Conservation (phyloP, 1,140 invertebrate genomes). For the Druon quercuslanigerum region DNA sequence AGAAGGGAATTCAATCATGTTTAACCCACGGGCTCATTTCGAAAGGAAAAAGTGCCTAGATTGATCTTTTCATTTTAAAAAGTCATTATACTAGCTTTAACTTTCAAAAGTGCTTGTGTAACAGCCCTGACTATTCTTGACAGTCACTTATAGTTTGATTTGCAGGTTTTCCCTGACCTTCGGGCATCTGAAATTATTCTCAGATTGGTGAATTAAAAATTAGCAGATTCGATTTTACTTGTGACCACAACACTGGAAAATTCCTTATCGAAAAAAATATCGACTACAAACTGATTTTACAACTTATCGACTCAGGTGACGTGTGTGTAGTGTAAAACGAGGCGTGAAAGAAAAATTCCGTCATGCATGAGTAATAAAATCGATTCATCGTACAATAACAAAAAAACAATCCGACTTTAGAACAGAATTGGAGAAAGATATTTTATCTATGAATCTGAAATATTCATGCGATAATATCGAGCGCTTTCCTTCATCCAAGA, state of each 20-base stretch:
- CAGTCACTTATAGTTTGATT: no score
- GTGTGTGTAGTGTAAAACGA: not conserved
- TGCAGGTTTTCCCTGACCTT: no score
- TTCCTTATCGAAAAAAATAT: not conserved
- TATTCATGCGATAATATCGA: constrained; percentile 7
- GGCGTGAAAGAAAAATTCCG: not conserved
- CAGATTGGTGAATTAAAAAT: no score
- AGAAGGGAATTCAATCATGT: no score
- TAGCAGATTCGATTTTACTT: no score
- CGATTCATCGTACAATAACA: not conserved
- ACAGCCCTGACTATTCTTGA: no score
- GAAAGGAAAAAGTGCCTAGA: no score
- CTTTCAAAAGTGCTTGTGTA: no score
- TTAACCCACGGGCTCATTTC: no score
- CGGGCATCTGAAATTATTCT: no score
- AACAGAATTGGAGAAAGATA: not conserved
- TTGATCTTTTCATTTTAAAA: no score
- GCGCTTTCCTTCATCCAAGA: not conserved
- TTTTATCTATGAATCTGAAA: not conserved
- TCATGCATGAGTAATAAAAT: not conserved
- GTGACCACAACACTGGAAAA: not conserved
- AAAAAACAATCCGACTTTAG: not conserved
- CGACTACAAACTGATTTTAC: not conserved
- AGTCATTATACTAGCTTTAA: no score
- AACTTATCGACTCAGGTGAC: not conserved